Percentiles rank a stretch among this genome's conserved stretches.
These are phyloP conservation scores for Ophthalmolycus amberensis DNA, from an alignment of 2,113 vertebrate species.

Conservation along the genomic window DNA sequence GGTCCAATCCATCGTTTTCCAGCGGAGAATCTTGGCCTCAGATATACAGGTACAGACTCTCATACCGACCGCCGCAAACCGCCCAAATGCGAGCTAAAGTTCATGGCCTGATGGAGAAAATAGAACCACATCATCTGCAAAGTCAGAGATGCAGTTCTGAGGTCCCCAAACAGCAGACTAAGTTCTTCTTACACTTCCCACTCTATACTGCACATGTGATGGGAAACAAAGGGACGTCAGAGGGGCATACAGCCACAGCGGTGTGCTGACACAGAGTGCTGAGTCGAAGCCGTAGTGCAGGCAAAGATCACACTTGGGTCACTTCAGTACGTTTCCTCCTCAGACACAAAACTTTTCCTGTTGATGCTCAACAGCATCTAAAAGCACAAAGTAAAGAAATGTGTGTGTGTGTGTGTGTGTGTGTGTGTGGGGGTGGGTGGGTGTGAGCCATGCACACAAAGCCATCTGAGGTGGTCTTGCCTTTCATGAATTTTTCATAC, in stretches of 20 bases:
- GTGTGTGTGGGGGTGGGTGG: too few species aligned
- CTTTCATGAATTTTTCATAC: constrained; percentile 35
- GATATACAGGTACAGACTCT: too few species aligned
- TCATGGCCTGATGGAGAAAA: too few species aligned
- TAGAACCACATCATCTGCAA: too few species aligned
- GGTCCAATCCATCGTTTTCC: background rate
- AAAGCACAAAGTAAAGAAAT: background rate
- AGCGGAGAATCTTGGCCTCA: background rate
- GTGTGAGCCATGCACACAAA: background rate
- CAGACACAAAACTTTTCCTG: background rate
- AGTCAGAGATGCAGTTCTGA: too few species aligned
- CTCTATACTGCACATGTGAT: background rate
- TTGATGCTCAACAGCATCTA: background rate
- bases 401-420: background rate
- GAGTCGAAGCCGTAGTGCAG: background rate
- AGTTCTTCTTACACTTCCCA: background rate
- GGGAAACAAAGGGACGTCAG: background rate
- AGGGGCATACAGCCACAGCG: background rate
- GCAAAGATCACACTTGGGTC: background rate
- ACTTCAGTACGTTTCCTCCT: constrained; percentile 6
- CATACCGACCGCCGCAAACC: too few species aligned
- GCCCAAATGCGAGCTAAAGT: too few species aligned
- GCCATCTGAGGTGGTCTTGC: background rate
- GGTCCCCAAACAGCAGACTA: too few species aligned
- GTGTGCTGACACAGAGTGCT: background rate